These are phyloP conservation scores for Trinectes maculatus DNA, from an alignment of 2,113 vertebrate genomes.

Conservation along the genomic window DNA sequence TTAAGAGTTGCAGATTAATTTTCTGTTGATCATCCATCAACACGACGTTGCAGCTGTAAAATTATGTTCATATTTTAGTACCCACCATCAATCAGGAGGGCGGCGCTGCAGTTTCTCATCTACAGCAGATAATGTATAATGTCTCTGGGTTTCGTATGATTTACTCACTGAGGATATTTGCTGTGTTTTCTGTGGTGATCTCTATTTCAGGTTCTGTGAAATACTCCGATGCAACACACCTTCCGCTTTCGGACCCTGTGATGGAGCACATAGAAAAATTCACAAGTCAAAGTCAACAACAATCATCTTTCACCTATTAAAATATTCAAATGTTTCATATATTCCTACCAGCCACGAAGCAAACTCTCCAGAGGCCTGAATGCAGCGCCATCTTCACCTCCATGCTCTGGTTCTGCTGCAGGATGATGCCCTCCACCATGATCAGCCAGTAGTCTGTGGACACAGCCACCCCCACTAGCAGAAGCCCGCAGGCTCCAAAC, in stretches of 20 bases:
- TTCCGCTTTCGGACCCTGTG: constrained; percentile 89
- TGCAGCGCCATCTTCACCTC: constrained; percentile 95
- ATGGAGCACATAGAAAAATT: constrained; percentile 31
- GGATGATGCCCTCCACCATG: constrained; percentile 92
- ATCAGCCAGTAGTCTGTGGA: constrained; percentile 96
- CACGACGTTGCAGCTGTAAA: neutral
- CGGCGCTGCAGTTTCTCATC: constrained; percentile 13
- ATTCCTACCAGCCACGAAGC: constrained; percentile 89
- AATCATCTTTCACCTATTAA: constrained; percentile 20
- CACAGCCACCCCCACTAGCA: constrained; percentile 92
- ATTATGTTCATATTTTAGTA: constrained; percentile 9
- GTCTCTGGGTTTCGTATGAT: neutral
- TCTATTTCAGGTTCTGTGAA: constrained; percentile 92
- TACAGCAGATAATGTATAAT: neutral
- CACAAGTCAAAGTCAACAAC: constrained; percentile 38
- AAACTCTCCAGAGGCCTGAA: constrained; percentile 93
- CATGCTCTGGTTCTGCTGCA: constrained; percentile 92
- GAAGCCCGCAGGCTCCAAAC: constrained; percentile 90
- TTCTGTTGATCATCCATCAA: neutral
- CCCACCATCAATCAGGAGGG: constrained; percentile 27
- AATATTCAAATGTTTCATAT: neutral
- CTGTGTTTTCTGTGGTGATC: constrained; percentile 93
- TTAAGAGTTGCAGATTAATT: neutral
- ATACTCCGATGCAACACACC: constrained; percentile 92
- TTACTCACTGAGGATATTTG: constrained; percentile 93